A percentile compares a stretch with the other conserved stretches of the same genome.
Conservation (phyloP, 2,113 vertebrate species). For the Apodemus sylvaticus region DNA sequence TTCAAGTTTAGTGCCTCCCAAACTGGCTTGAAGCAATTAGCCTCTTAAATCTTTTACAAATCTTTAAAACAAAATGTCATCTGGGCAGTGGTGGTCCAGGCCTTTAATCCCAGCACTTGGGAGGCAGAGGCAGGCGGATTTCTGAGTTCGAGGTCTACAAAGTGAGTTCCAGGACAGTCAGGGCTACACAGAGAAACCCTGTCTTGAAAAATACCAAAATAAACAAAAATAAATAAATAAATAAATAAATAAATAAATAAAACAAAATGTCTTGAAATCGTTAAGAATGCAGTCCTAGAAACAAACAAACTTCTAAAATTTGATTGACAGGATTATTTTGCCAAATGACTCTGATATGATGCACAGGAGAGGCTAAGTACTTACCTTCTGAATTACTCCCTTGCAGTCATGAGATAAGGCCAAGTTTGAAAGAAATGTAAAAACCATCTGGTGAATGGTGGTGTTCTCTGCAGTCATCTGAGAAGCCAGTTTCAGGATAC, state of each 20-base stretch:
- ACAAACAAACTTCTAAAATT: background rate
- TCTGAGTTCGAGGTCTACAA: no score
- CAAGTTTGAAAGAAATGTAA: conserved; percentile 93
- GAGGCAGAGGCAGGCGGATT: no score
- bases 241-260: no score
- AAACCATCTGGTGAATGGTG: conserved; percentile 88
- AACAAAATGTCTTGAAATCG: conserved; percentile 1
- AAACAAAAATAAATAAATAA: no score
- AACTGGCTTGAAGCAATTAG: background rate
- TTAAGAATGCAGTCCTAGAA: background rate
- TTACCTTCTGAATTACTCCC: conserved; percentile 94
- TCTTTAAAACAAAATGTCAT: no score
- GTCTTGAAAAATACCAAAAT: no score
- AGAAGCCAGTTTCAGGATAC: conserved; percentile 91
- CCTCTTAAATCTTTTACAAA: background rate
- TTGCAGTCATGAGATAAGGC: conserved; percentile 93
- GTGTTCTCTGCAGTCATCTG: conserved; percentile 87
- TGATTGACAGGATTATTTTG: background rate
- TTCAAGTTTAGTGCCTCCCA: background rate
- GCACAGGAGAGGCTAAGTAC: background rate
- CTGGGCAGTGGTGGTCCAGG: no score
- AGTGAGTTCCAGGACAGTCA: no score
- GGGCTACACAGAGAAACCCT: no score
- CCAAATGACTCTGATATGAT: background rate
- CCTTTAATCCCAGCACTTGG: no score